Base-by-base conservation (phyloP, 2,888 invertebrate genomes). In the Chrysodeixis includens region DNA sequence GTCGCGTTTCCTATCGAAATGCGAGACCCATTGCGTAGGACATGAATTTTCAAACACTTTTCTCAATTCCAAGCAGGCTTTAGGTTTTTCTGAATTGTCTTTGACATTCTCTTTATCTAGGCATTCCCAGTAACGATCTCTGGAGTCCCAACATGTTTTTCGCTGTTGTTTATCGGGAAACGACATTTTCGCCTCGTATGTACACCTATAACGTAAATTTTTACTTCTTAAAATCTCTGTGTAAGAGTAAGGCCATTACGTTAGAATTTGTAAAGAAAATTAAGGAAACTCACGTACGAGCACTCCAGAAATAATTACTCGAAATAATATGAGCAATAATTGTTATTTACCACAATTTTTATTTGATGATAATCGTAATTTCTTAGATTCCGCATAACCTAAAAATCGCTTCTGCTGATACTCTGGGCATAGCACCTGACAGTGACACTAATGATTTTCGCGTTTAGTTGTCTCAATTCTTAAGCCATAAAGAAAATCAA, bases 121-220 rank as follows among this genome's bases (percentile, higher is more conserved):
- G 92, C 99, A 99, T 83, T 97, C 96, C 98, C 99, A 99, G 90
- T 97, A 98, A 62, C 96, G 95, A 93, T 99, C 99, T 85, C 98
- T 96, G 73, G 97, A 96, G 76, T 95, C 95, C 98, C 99, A 99
- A 93, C 99, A 99, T 85, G 95, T 95, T 86, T 97, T 96, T 81
- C 98, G 96, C 87, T 97, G 97, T 79, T 96, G 96, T 96, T 97
- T 98, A 83, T 96, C 96, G 69, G 97, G 97, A 92, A 97, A 98
- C 86, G 98, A 97, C 98, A 98, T 98, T 84, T 88, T 89, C 81
- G 74, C 74, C 72, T 74, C 65, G 76, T 67, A 76, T 77, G 83
- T 82, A 86, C 71, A 89, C 93, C 93, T 94, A 93, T 89, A 94
- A 93, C 78, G 78, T 82, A 86, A 83, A 87, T 88, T 84, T 76